Percentiles rank a stretch among this genome's conserved stretches.
phyloP scores from a whole-genome alignment of 2,888 invertebrate species.

The Acronicta leporina region DNA sequence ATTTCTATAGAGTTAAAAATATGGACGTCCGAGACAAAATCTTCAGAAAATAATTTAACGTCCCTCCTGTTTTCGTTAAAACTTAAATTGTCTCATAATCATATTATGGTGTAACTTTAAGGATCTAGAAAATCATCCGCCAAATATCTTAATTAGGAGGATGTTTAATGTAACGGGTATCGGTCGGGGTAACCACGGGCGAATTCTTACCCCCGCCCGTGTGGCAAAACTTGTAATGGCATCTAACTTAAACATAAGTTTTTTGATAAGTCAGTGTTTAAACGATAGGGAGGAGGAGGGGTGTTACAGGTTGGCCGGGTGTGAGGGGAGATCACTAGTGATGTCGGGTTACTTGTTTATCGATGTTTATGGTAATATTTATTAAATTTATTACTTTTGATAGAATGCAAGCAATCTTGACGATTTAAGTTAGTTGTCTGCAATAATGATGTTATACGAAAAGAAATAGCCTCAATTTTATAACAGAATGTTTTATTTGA shows the following conservation, averaged over 20 bases:
- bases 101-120: conserved; percentile 62
- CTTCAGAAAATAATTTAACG: conserved; percentile 57
- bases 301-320: conserved; percentile 83
- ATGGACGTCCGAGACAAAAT: conserved; percentile 43
- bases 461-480: neutral
- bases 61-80: conserved; percentile 51
- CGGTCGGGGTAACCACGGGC: conserved; percentile 52
- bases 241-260: conserved; percentile 87
- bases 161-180: conserved; percentile 53
- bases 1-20: conserved; percentile 36
- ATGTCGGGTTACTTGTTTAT: conserved; percentile 50
- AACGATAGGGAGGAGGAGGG: conserved; percentile 81
- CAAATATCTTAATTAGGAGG: conserved; percentile 59
- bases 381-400: neutral
- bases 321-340: conserved; percentile 75
- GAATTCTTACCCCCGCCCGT: conserved; percentile 50
- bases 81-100: conserved; percentile 63
- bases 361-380: conserved; percentile 52
- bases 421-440: neutral
- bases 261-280: conserved; percentile 89
- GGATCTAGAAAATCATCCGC: conserved; percentile 56
- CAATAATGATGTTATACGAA: conserved; percentile 4
- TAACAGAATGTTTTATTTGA: no score
- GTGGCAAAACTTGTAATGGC: conserved; percentile 80
- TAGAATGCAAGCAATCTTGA: no score